Base-by-base conservation (phyloP, 2,888 invertebrate genomes). In the Peribatodes rhomboidaria region DNA sequence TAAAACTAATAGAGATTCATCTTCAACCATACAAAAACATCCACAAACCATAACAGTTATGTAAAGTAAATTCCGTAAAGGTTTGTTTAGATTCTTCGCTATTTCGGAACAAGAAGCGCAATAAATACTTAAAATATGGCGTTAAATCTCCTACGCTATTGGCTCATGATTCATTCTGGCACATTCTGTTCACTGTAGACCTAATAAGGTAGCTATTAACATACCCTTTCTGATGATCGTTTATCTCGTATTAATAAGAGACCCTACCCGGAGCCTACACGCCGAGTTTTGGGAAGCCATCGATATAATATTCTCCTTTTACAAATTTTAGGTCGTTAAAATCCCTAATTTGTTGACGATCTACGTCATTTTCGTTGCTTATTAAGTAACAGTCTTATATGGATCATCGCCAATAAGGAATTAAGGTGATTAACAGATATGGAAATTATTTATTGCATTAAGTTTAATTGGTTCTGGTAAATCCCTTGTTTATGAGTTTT, bases 201-300 rank as follows among this genome's bases (percentile, higher is more conserved):
- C 88, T 63, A 75, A 86, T 81, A 84, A 69, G 87, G 88, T 62
- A 69, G 75, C 84, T 86, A 88, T 87, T 89, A 88, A 81, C 80
- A 81, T 85, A 81, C 84, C 87, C 87, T 86, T 84, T 83, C 80
- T 72, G 83, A 72, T 75, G 75, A 80, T 78, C 78, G 77, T 81
- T 84, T 81, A 80, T 82, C 78, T 77, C 75, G 77, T 79, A 85
- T 84, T 77, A 80, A 80, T 79, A 75, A 53, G 50, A 44, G 63
- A 63, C 71, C 69, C 71, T 70, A 54, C 72, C 54, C 41, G 58
- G 37, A 27, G 64, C 64, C 63, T 52, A 61, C 61, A 53, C 42
- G 16, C 57, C 46, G 55, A 59, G n/a, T 67, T 70, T 68, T 71
- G 68, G 61, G 70, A 69, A 68, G 64, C 64, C 54, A 65, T 67